Conservation (phyloP, 1,140 invertebrate genomes). For the Micrasema minimum region DNA sequence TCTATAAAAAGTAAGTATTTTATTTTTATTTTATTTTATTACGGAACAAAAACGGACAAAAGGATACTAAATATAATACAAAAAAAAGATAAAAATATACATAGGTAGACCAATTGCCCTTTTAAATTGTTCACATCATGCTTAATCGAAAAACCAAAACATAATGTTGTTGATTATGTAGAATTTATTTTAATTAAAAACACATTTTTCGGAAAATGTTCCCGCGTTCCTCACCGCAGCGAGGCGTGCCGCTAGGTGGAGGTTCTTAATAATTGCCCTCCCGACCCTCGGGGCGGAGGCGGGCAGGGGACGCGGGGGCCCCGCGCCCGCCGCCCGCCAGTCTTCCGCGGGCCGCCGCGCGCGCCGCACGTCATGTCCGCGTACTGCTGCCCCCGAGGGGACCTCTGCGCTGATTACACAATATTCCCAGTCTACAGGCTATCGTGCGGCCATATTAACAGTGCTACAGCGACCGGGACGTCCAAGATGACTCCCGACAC, state of each 20-base stretch:
- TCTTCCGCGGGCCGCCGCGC: slow-evolving; percentile 47
- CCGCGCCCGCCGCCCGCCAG: slow-evolving; percentile 32
- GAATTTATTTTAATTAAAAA: too few species aligned
- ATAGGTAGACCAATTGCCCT: too few species aligned
- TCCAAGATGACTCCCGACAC: slow-evolving; percentile 67
- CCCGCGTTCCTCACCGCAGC: slow-evolving; percentile 19
- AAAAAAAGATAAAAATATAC: too few species aligned
- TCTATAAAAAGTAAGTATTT: too few species aligned
- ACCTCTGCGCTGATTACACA: slow-evolving; percentile 40
- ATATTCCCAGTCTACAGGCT: slow-evolving; percentile 34
- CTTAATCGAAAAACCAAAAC: too few species aligned
- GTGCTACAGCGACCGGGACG: slow-evolving; percentile 19
- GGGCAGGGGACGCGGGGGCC: slow-evolving; percentile 5
- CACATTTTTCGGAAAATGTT: too few species aligned
- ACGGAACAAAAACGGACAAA: too few species aligned
- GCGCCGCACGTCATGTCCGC: slow-evolving; percentile 35
- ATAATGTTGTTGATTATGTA: too few species aligned
- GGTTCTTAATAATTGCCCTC: slow-evolving; percentile 38
- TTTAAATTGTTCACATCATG: too few species aligned
- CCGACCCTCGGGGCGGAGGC: slow-evolving; percentile 16
- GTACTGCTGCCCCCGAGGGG: slow-evolving; percentile 43
- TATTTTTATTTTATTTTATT: too few species aligned
- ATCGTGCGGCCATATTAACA: slow-evolving; percentile 56
- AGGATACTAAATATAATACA: too few species aligned
- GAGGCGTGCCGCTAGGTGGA: slow-evolving; percentile 36